Percentiles rank a stretch among this genome's conserved stretches.
Conservation (phyloP, 2,888 invertebrate species). For the Chrysolina haemoptera region DNA sequence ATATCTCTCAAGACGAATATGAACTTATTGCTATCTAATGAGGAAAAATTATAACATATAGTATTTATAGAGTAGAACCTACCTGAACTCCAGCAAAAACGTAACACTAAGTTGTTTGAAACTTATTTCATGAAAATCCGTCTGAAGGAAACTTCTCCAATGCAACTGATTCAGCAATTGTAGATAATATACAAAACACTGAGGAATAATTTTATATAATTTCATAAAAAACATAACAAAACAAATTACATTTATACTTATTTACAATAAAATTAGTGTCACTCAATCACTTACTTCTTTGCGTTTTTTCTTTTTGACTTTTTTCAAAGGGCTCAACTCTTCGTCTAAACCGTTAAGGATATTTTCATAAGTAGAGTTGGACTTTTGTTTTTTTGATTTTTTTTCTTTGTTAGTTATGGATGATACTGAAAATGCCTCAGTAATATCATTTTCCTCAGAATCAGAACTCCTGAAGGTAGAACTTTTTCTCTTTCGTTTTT, state of each 20-base stretch:
- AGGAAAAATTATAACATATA: too few relatives aligned
- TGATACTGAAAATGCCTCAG: background rate
- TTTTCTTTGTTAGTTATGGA: slow-evolving; percentile 1
- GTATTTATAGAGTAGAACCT: too few relatives aligned
- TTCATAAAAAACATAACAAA: background rate
- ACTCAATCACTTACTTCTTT: background rate
- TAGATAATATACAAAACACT: background rate
- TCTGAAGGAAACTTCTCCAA: too few relatives aligned
- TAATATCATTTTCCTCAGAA: background rate
- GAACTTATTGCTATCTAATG: too few relatives aligned
- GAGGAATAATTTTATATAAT: background rate
- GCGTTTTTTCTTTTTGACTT: slow-evolving; percentile 27
- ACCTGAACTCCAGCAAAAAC: too few relatives aligned
- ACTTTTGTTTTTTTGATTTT: background rate
- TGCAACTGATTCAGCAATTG: background rate
- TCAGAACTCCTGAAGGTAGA: background rate
- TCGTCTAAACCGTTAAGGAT: slow-evolving; percentile 32
- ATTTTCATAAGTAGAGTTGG: slow-evolving; percentile 25
- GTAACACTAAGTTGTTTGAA: too few relatives aligned
- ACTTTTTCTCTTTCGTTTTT: background rate
- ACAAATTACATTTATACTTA: background rate
- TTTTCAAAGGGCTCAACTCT: slow-evolving; percentile 22
- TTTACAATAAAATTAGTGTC: background rate
- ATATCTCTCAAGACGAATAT: too few relatives aligned
- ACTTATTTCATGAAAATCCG: too few relatives aligned